These are phyloP conservation scores for Drosophila guanche DNA, from an alignment of 1,140 invertebrate genomes.

Conservation along the genomic window DNA sequence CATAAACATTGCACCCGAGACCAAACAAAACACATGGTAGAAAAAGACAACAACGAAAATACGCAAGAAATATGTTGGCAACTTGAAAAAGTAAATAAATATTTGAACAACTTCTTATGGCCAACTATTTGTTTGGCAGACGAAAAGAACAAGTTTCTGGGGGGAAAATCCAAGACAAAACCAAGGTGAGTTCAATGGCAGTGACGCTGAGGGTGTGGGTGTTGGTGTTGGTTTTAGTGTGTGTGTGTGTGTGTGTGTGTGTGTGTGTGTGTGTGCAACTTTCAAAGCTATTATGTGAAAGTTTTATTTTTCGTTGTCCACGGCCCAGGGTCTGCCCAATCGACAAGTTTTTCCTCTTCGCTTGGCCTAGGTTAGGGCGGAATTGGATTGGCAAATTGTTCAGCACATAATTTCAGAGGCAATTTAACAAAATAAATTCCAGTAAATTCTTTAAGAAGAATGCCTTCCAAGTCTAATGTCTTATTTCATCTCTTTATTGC, in stretches of 20 bases:
- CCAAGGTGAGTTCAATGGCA: constrained; percentile 49
- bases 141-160: constrained; percentile 52
- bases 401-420: constrained; percentile 69
- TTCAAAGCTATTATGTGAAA: constrained; percentile 59
- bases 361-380: constrained; percentile 31
- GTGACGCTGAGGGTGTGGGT: not conserved
- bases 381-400: constrained; percentile 72
- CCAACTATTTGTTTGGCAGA: constrained; percentile 69
- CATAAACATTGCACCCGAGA: constrained; percentile 36
- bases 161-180: constrained; percentile 24
- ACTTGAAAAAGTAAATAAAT: constrained; percentile 81
- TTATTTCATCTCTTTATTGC: not conserved
- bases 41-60: not conserved
- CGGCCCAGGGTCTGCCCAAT: constrained; percentile 30
- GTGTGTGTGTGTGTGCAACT: constrained; percentile 23
- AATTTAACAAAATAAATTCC: constrained; percentile 63
- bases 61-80: constrained; percentile 56
- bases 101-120: constrained; percentile 81
- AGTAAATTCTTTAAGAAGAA: constrained; percentile 26
- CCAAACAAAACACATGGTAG: constrained; percentile 22
- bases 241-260: not conserved
- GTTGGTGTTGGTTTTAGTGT: constrained; percentile 6
- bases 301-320: constrained; percentile 54
- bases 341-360: constrained; percentile 47
- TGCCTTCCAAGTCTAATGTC: constrained; percentile 22